A percentile compares a stretch with the other conserved stretches of the same genome.
These are phyloP conservation scores for Rhea americana DNA, from an alignment of 2,113 vertebrate genomes.

Conservation along the genomic window DNA sequence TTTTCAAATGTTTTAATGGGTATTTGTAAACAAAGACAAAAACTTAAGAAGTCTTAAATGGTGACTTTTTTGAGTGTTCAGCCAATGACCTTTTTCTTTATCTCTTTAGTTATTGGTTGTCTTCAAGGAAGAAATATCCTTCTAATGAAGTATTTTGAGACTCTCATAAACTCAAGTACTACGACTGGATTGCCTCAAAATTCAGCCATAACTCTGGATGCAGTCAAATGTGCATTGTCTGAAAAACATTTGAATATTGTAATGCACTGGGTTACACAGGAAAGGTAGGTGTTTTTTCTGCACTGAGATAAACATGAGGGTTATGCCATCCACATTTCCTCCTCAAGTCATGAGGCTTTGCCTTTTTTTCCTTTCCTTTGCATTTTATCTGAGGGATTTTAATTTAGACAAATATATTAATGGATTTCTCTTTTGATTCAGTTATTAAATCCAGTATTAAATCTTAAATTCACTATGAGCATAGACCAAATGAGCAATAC, in stretches of 20 bases:
- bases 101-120: conserved; percentile 62
- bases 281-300: conserved; percentile 69
- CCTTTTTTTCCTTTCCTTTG: not conserved
- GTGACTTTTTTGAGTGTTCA: not conserved
- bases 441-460: not conserved
- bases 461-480: not conserved
- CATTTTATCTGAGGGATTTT: too few species aligned
- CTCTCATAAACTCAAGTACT: conserved; percentile 69
- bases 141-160: conserved; percentile 77
- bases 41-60: not conserved
- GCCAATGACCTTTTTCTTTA: conserved; percentile 1
- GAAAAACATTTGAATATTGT: conserved; percentile 74
- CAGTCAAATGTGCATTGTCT: conserved; percentile 70
- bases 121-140: conserved; percentile 66
- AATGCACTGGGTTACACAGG: conserved; percentile 74
- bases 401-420: not conserved
- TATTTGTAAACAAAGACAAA: not conserved
- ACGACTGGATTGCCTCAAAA: conserved; percentile 49
- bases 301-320: too few species aligned
- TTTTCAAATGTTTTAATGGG: not conserved
- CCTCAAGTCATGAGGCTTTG: not conserved
- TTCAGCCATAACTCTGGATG: conserved; percentile 72
- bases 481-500: too few species aligned
- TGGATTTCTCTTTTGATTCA: not conserved
- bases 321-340: not conserved